Evolutionary conservation across 1,140 invertebrate species (phyloP).

Genomic region (Ceratitis capitata): DNA sequence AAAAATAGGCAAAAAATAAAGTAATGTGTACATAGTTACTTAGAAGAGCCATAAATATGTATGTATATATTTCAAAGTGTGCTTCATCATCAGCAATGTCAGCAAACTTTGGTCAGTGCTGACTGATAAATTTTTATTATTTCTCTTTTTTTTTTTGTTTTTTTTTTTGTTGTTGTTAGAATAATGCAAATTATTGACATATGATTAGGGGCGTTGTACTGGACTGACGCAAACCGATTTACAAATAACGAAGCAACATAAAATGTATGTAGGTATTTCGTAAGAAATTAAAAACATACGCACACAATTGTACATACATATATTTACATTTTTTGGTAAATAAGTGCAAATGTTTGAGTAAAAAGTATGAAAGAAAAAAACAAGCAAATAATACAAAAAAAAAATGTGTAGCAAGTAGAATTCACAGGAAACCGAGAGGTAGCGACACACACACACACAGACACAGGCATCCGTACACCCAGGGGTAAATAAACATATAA

Average conservation of each 20-base stretch:
- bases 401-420: neutral
- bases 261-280: neutral
- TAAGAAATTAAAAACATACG: neutral
- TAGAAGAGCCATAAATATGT: too few relatives aligned
- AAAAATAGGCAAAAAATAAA: neutral
- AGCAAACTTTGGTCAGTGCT: neutral
- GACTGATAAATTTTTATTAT: neutral
- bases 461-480: too few relatives aligned
- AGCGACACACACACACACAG: too few relatives aligned
- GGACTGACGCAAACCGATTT: neutral
- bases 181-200: slow-evolving; percentile 35
- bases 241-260: neutral
- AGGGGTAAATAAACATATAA: neutral
- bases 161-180: neutral
- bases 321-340: neutral
- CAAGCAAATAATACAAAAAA: neutral
- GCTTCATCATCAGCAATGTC: neutral
- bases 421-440: neutral
- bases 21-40: neutral
- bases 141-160: neutral
- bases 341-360: neutral
- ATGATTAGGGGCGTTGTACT: slow-evolving; percentile 10
- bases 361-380: neutral
- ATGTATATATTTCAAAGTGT: neutral
- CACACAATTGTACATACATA: neutral